These are phyloP conservation scores for Notarius lentiginosus DNA, from an alignment of 2,113 vertebrate genomes.

Conservation along the genomic window DNA sequence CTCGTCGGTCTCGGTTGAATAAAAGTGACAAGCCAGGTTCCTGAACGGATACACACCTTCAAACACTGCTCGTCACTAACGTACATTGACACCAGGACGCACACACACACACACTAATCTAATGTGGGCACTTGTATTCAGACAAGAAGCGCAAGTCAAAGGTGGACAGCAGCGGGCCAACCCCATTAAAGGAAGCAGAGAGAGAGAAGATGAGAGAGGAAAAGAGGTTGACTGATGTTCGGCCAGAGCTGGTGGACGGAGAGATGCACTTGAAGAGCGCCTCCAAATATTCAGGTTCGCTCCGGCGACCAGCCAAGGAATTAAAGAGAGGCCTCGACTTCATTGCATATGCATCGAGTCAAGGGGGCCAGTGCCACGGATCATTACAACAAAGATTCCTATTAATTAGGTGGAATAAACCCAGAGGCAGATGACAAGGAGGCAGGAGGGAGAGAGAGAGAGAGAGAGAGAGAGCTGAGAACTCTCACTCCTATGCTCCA, in stretches of 20 bases:
- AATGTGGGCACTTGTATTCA: conserved; percentile 80
- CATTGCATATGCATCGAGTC: conserved; percentile 74
- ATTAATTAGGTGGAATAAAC: conserved; percentile 77
- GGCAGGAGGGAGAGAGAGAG: conserved; percentile 63
- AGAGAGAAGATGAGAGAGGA: conserved; percentile 15
- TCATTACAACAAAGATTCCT: conserved; percentile 80
- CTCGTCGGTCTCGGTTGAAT: conserved; percentile 93
- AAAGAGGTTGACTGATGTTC: conserved; percentile 80
- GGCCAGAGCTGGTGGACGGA: conserved; percentile 81
- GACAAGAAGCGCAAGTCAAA: conserved; percentile 82
- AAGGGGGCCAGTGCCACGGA: conserved; percentile 68
- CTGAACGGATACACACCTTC: conserved; percentile 18
- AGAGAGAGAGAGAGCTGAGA: conserved; percentile 2
- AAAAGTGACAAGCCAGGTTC: conserved; percentile 88
- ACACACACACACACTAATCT: conserved; percentile 72
- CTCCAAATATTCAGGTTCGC: conserved; percentile 60
- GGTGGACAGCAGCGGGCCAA: conserved; percentile 80
- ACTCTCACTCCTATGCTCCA: conserved; percentile 28
- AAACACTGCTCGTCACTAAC: conserved; percentile 6
- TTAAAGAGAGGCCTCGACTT: conserved; percentile 62
- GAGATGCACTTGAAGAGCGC: conserved; percentile 59
- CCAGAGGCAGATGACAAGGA: conserved; percentile 71
- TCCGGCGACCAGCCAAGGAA: conserved; percentile 60
- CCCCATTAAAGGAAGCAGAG: conserved; percentile 75
- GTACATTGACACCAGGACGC: conserved; percentile 8